Base-by-base conservation (phyloP, 2,888 invertebrate genomes). In the Campoletis raptor region DNA sequence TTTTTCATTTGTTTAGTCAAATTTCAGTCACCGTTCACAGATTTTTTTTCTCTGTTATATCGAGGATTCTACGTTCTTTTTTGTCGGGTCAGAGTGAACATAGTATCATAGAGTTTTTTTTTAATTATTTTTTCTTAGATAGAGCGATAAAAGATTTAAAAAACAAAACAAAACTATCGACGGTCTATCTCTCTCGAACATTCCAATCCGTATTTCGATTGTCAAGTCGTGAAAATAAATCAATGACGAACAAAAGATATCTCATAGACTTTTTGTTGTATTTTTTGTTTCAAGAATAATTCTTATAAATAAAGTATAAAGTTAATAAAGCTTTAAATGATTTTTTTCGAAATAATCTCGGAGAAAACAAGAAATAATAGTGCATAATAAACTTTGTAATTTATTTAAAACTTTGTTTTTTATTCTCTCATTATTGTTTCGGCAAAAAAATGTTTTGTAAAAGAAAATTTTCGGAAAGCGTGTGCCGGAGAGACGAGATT, bases 21-120 rank as follows among this genome's bases (percentile, higher is more conserved):
- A 81, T 84, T 87, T 79, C 57, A 85, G 67, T 85, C 57, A 81
- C 83, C 64, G 24, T 64, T 79, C 57, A 89, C 82, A 85, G 37
- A 83, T 37, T 81, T 79, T 78, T 67, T 45, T 66, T 74, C 54
- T 80, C 66, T 77, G 70, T 79, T 45, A 24, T 37, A 21, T 61
- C 73, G 77, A 86, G 77, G 61, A 86, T 74, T 76, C 54, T 15
- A 72, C 80, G 76, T 66, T 85, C 69, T 80, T 80, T 66, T 70
- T 86, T 73, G 72, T 83, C 83, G 86, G 57, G 83, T 40, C 76
- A 57, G 72, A 83, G 82, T 85, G 61, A 78, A 83, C 42, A 84
- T 82, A 83, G 83, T 72, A 81, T 21, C 77, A 76, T 83, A 86
- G 83, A 86, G 40, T 77, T 73, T 81, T 48, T 69, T 30, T 77